phyloP scores from a whole-genome alignment of 2,797 vertebrate genomes.

The Xenops minutus region DNA sequence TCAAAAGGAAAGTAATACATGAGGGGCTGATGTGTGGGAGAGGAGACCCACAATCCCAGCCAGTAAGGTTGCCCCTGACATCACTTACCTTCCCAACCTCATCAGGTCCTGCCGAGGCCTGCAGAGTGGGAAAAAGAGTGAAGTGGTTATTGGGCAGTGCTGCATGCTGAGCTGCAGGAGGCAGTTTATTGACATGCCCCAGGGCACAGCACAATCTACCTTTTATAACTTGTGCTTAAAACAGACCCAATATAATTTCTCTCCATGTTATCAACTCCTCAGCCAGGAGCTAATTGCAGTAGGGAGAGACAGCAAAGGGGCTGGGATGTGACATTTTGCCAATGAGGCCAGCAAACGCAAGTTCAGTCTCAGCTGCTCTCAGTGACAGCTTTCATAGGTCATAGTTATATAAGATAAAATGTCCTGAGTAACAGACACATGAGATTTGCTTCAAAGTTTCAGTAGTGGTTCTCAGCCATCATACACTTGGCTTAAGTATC shows the following conservation, averaged over 20 bases:
- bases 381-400: neutral
- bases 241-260: neutral
- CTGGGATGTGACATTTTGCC: neutral
- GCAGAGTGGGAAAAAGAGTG: neutral
- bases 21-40: neutral
- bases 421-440: accelerated
- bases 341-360: neutral
- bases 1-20: conserved; percentile 28
- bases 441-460: neutral
- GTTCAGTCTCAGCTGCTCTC: neutral
- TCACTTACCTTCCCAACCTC: conserved; percentile 71
- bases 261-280: neutral
- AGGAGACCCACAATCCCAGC: neutral
- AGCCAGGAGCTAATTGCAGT: neutral
- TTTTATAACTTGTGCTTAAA: neutral
- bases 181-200: neutral
- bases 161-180: neutral
- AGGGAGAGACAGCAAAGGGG: neutral
- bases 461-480: neutral
- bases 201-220: neutral
- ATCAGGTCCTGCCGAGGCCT: conserved; percentile 67
- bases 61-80: neutral
- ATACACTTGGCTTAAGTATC: neutral
- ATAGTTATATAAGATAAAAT: neutral
- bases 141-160: neutral